Evolutionary conservation across 2,888 invertebrate genomes (phyloP), one percentile per base, ranked within the genome.

Genomic region (Syrphus vitripennis): DNA sequence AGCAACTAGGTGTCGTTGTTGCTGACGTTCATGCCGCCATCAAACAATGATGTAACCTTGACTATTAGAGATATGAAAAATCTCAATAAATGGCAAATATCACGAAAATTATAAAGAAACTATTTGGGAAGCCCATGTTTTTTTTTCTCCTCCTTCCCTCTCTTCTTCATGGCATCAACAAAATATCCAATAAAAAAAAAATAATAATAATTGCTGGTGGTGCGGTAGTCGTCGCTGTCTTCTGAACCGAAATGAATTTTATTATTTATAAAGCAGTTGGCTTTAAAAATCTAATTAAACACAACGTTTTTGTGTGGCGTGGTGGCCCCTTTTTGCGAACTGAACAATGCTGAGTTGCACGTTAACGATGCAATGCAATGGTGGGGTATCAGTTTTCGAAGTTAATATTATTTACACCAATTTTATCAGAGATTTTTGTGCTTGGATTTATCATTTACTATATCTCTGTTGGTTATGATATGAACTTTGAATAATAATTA

Each of bases 31-130:
- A 29, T 45, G 26, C n/a, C 4, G 26, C 29, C 34, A 29, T 53
- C 70, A 40, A 76, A 76, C 72, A 84, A 48, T 48, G 61, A 72
- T 61, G 53, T 37, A 77, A 61, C 86, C 86, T 86, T 82, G 82
- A 70, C 55, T 48, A n/a, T n/a, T n/a, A n/a, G n/a, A 70, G 63
- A 70, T 57, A 78, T 82, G 69, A 77, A 63, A 86, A 82, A 77
- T 74, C 78, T 78, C 50, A 86, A 71, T 74, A 74, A 78, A 78
- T 72, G 74, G 72, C 55, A 59, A 57, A 82, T 77, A 69, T 74
- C 74, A 82, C 72, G 77, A 74, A 61, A 31, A 34, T 40, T 24
- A 40, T 78, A 40, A 63, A 70, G 48, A 81, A 61, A 67, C 71
- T 71, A 63, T 84, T 83, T 80, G 55, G 83, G 79, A 79, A 34